Percentiles rank a stretch among this genome's conserved stretches.
Evolutionary conservation across 2,113 vertebrate species (phyloP).

Genomic region (Myxocyprinus asiaticus): DNA sequence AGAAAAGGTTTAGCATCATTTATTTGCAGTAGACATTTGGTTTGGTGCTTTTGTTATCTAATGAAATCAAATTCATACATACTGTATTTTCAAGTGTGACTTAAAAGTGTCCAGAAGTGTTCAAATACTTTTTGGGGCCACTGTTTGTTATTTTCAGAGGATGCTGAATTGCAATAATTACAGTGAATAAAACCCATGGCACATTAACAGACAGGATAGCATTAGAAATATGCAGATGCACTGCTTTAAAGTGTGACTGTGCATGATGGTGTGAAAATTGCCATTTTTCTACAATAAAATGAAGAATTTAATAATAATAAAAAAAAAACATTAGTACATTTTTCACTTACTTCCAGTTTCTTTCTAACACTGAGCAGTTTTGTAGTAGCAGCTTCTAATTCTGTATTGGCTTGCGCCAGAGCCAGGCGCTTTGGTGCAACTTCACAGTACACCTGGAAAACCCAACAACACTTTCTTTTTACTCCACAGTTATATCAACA

Average conservation of each 20-base stretch:
- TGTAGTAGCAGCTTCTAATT: constrained; percentile 75
- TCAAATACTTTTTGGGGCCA: too few relatives aligned
- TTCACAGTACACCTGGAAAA: constrained; percentile 69
- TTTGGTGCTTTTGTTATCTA: too few relatives aligned
- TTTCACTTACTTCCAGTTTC: constrained; percentile 75
- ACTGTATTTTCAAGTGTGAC: too few relatives aligned
- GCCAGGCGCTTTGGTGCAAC: constrained; percentile 77
- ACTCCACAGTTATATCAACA: too few relatives aligned
- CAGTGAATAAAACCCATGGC: not conserved
- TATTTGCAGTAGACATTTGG: too few relatives aligned
- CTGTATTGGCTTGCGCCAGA: constrained; percentile 75
- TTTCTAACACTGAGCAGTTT: constrained; percentile 76
- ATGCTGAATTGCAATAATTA: not conserved
- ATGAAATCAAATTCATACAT: too few relatives aligned
- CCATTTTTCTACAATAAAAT: too few relatives aligned
- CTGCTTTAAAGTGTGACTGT: not conserved
- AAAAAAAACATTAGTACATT: constrained; percentile 6
- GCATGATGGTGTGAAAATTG: too few relatives aligned
- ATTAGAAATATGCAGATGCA: not conserved
- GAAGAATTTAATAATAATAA: not conserved
- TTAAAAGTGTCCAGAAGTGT: too few relatives aligned
- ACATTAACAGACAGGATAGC: not conserved
- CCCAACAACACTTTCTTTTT: not conserved
- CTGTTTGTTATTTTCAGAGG: too few relatives aligned
- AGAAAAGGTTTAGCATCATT: too few relatives aligned